phyloP scores from a whole-genome alignment of 1,140 invertebrate species.

The Uloborus diversus region DNA sequence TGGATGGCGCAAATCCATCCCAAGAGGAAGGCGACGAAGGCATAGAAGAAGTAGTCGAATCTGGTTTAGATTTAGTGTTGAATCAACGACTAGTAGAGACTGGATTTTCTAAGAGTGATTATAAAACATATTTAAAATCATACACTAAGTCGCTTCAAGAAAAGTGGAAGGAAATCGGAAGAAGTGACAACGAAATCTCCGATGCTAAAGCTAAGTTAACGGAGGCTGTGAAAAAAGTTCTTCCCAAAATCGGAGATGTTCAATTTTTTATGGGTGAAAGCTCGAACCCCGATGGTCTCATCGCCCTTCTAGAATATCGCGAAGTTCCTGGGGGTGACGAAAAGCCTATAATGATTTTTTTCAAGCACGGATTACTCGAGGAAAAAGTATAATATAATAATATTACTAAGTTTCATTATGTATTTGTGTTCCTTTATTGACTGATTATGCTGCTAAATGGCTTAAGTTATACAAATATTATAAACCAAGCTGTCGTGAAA shows the following conservation, averaged over 20 bases:
- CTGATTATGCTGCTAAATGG: no score
- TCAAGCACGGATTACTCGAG: conserved; percentile 93
- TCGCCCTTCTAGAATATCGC: conserved; percentile 92
- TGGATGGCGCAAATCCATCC: conserved; percentile 91
- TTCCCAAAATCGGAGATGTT: conserved; percentile 84
- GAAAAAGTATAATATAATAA: no score
- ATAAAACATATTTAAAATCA: conserved; percentile 91
- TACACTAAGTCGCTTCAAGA: conserved; percentile 94
- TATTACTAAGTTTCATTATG: no score
- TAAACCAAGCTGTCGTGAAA: no score
- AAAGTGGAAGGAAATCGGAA: conserved; percentile 80
- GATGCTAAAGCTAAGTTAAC: conserved; percentile 86
- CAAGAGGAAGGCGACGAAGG: conserved; percentile 89
- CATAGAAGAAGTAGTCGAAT: conserved; percentile 76
- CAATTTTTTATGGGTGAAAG: conserved; percentile 94
- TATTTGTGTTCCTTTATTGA: no score
- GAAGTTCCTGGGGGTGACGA: conserved; percentile 84
- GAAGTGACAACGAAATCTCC: conserved; percentile 63
- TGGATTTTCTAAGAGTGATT: conserved; percentile 73
- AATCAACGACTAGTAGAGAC: conserved; percentile 90
- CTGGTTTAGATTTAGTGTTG: conserved; percentile 91
- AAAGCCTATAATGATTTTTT: conserved; percentile 90
- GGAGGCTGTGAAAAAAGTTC: conserved; percentile 93
- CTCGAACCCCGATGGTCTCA: conserved; percentile 92
- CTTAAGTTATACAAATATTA: no score